Percentiles rank a stretch among this genome's conserved stretches.
Conservation (phyloP, 2,797 vertebrate genomes). For the Brachymystax lenok region DNA sequence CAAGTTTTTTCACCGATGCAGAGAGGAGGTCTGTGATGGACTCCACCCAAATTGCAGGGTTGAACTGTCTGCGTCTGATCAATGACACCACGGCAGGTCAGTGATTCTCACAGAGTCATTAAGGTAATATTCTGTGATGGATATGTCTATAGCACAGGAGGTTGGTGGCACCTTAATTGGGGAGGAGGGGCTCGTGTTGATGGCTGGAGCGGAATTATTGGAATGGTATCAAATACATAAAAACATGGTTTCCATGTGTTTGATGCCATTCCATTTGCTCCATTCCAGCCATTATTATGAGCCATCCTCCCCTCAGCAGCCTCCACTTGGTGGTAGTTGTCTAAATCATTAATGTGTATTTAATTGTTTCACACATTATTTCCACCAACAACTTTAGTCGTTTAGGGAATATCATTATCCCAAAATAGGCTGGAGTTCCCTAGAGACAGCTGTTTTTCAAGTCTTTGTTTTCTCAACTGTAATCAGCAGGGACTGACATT, state of each 20-base stretch:
- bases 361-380: not conserved
- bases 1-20: conserved; percentile 93
- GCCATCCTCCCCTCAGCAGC: too few species aligned
- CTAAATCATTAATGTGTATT: not conserved
- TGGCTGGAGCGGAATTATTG: too few species aligned
- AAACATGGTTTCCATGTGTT: too few species aligned
- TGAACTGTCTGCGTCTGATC: conserved; percentile 93
- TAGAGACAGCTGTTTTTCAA: not conserved
- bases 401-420: not conserved
- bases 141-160: too few species aligned
- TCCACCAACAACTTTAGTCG: not conserved
- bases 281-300: too few species aligned
- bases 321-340: not conserved
- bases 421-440: not conserved
- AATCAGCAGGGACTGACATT: not conserved
- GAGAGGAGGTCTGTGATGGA: conserved; percentile 95
- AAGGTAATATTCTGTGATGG: too few species aligned
- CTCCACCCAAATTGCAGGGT: conserved; percentile 92
- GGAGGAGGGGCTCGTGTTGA: too few species aligned
- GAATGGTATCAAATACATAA: too few species aligned
- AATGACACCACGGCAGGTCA: conserved; percentile 97
- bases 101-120: conserved; percentile 22
- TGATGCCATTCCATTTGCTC: too few species aligned
- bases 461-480: not conserved
- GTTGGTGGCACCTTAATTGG: too few species aligned